Evolutionary conservation across 2,113 vertebrate genomes (phyloP), one percentile per base, ranked within the genome.

Genomic region (Eupsittula cactorum): DNA sequence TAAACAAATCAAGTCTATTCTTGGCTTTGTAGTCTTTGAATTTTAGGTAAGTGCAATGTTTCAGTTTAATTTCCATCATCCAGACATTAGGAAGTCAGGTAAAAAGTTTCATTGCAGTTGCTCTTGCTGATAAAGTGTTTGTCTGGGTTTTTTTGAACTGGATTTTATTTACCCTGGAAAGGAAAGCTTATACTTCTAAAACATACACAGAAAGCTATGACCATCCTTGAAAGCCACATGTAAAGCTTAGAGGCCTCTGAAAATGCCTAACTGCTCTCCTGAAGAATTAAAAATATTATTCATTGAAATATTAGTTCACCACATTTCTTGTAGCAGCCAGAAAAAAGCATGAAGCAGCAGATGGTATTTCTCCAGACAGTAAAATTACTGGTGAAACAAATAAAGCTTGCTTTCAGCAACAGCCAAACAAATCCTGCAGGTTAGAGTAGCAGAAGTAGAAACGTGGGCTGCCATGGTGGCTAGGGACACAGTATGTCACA

Each of bases 401-500:
- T 82, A 35, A 86, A 53, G 37, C 35, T 2, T 7, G 15, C 67
- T 91, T 63, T 67, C 49, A 31, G 23, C 1, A 11, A 33, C 33
- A 50, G 20, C 39, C 24, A 62, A 42, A 65, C 3, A 39, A 50
- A 39, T 52, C 15, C 60, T 57, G 24, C 28, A 23, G 31, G 16
- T 55, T 59, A 27, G 37, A 27, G 23, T 37, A 67, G 46, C 59
- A 78, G 7, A 71, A 55, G 37, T 16, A 31, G 64, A 49, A 88
- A 39, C 0, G 0, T 28, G 55, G 55, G 50, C 28, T 63, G n/a
- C 16, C 7, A 1, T 1, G 13, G 18, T 25, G 57, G 15, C 1
- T 16, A 39, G 29, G 29, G 50, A 27, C 3, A 17, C 29, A 16
- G 2, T 1, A 35, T 69, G 76, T 17, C 41, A 11, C 2, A 0